Percentiles rank a stretch among this genome's conserved stretches.
Evolutionary conservation across 2,113 vertebrate genomes (phyloP).

Genomic region (Saguinus midas): DNA sequence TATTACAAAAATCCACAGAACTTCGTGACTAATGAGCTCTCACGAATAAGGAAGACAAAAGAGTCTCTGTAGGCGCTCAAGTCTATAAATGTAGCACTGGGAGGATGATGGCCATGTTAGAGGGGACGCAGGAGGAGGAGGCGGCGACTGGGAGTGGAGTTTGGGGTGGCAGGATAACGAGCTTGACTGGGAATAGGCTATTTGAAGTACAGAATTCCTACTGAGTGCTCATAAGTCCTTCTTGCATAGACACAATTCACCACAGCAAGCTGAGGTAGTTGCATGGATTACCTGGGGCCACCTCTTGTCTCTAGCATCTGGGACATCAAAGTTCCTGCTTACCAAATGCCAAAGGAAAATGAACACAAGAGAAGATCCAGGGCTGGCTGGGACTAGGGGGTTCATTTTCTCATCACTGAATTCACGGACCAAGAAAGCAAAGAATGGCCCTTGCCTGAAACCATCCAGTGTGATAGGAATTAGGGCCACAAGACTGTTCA

Average conservation of each 20-base stretch:
- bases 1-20: not conserved
- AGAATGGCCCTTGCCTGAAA: not conserved
- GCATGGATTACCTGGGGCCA: not conserved
- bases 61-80: not conserved
- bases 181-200: not conserved
- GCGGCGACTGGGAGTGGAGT: not conserved
- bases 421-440: not conserved
- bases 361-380: not conserved
- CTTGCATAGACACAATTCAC: not conserved
- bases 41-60: not conserved
- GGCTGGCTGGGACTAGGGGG: no score
- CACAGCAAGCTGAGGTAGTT: not conserved
- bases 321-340: not conserved
- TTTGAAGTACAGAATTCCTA: not conserved
- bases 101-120: accelerated
- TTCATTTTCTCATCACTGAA: not conserved
- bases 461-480: not conserved
- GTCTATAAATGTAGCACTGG: not conserved
- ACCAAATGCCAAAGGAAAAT: not conserved
- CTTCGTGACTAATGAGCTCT: not conserved
- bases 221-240: not conserved
- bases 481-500: not conserved
- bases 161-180: not conserved
- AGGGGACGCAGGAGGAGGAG: not conserved
- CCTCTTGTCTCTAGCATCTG: not conserved